These are phyloP conservation scores for Lottia gigantea DNA, from an alignment of 2,888 invertebrate genomes.

Conservation along the genomic window DNA sequence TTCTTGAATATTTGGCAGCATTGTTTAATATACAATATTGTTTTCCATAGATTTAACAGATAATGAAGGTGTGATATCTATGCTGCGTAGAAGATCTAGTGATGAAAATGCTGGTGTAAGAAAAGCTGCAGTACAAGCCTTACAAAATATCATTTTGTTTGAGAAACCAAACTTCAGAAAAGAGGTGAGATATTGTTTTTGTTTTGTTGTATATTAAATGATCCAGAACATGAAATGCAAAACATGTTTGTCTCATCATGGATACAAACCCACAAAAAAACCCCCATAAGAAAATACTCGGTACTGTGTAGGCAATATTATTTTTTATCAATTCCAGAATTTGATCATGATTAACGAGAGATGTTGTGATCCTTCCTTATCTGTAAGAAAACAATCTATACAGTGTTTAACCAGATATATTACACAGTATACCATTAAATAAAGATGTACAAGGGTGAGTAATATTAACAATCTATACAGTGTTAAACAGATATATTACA, in stretches of 20 bases:
- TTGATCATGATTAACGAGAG: constrained; percentile 60
- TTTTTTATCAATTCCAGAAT: constrained; percentile 40
- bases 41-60: constrained; percentile 51
- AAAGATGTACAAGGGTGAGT: constrained; percentile 63
- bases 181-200: constrained; percentile 33
- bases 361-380: constrained; percentile 71
- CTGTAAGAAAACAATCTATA: constrained; percentile 72
- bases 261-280: no score
- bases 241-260: no score
- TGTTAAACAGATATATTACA: constrained; percentile 71
- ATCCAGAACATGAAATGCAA: no score
- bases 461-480: constrained; percentile 71
- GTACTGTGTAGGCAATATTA: no score
- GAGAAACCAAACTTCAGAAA: constrained; percentile 48
- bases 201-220: no score
- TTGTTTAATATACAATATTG: neutral
- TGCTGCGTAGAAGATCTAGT: constrained; percentile 69
- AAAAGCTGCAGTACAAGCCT: constrained; percentile 69
- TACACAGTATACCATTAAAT: constrained; percentile 69
- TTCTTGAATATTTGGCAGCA: no score
- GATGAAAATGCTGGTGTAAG: constrained; percentile 74
- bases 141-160: constrained; percentile 67
- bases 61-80: constrained; percentile 60
- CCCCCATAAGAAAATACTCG: no score
- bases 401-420: constrained; percentile 71